Evolutionary conservation across 2,113 vertebrate genomes (phyloP).

Genomic region (Murina feae): DNA sequence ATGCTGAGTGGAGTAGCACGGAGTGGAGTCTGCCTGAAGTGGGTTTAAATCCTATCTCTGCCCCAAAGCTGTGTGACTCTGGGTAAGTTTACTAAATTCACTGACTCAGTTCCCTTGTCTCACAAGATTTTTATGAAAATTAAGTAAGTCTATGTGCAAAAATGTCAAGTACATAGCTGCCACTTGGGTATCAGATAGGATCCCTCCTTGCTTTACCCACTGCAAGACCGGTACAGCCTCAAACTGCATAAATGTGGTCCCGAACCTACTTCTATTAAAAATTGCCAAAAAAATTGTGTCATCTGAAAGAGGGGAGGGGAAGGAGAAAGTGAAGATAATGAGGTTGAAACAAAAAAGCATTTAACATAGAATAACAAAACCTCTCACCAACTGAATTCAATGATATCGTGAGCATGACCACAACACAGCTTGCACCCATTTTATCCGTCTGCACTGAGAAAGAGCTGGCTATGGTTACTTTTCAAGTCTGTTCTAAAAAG

Average conservation of each 20-base stretch:
- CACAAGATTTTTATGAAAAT: neutral
- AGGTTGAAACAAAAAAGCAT: neutral
- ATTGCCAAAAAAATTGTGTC: neutral
- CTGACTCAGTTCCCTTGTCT: neutral
- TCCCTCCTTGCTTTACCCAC: neutral
- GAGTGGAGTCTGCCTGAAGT: neutral
- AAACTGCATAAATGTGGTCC: neutral
- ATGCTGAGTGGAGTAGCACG: neutral
- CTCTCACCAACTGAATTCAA: neutral
- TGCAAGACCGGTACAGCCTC: neutral
- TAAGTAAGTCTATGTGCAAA: neutral
- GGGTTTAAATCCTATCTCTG: neutral
- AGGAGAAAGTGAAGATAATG: neutral
- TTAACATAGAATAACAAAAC: neutral
- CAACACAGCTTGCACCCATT: neutral
- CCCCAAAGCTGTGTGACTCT: neutral
- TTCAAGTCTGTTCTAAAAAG: neutral
- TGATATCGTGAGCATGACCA: neutral
- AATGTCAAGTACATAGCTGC: neutral
- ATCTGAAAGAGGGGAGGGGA: neutral
- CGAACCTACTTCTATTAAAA: neutral
- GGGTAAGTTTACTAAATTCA: neutral
- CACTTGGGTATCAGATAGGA: neutral
- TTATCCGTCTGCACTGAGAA: neutral
- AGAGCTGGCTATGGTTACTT: neutral